Percentiles rank a stretch among this genome's conserved stretches.
These are phyloP conservation scores for Chaetogeoica ovagalla DNA, from an alignment of 2,888 invertebrate genomes.

Conservation along the genomic window DNA sequence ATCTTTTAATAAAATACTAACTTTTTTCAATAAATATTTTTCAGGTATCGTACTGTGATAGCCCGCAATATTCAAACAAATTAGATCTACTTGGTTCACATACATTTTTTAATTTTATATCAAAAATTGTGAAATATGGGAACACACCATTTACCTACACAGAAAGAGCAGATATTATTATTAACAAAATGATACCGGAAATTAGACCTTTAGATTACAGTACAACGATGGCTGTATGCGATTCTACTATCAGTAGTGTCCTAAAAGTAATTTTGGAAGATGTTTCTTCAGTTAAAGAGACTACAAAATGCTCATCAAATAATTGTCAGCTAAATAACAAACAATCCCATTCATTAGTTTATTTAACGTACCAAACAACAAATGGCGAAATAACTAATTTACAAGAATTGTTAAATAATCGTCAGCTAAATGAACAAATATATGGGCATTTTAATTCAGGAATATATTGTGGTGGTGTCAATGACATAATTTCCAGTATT, in stretches of 20 bases:
- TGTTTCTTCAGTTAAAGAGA: neutral
- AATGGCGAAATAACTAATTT: neutral
- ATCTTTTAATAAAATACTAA: no score
- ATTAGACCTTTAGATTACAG: neutral
- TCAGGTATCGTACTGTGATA: no score
- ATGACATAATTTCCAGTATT: neutral
- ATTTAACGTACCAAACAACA: conserved; percentile 1
- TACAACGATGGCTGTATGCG: neutral
- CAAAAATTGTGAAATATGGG: no score
- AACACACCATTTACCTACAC: no score
- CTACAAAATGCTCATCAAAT: neutral
- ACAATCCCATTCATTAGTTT: neutral
- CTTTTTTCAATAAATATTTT: no score
- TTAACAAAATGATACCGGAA: no score
- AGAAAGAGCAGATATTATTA: no score
- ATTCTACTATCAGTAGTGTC: neutral
- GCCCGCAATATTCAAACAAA: no score
- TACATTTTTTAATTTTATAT: no score
- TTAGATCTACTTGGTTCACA: no score
- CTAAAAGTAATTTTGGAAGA: neutral
- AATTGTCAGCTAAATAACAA: neutral
- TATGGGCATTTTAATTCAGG: neutral
- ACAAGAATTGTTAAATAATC: neutral
- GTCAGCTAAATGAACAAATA: neutral
- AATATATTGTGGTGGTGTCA: neutral